Percentiles rank a stretch among this genome's conserved stretches.
phyloP scores from a whole-genome alignment of 2,113 vertebrate species.

The Eurypyga helias region DNA sequence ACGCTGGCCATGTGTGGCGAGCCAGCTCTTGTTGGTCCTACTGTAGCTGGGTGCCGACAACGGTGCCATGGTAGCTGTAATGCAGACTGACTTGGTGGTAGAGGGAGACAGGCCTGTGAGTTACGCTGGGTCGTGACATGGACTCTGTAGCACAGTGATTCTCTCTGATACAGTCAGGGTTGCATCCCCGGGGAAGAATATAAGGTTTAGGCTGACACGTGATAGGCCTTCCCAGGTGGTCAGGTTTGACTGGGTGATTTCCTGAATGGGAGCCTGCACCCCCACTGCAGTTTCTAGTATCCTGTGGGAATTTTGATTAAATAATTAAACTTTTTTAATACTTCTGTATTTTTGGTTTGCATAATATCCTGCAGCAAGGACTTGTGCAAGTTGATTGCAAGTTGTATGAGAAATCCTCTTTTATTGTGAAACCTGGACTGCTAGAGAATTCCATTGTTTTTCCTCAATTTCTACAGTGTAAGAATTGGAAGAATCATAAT shows the following conservation, averaged over 20 bases:
- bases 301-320: not conserved
- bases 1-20: accelerated
- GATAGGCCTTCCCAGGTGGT: not conserved
- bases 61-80: not conserved
- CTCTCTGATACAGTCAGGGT: too few species aligned
- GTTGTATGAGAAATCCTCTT: not conserved
- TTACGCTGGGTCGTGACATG: not conserved
- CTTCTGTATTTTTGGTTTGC: not conserved
- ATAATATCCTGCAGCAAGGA: not conserved
- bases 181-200: not conserved
- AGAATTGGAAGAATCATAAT: not conserved
- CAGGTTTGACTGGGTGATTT: not conserved
- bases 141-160: not conserved
- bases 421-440: not conserved
- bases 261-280: not conserved
- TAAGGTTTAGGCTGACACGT: not conserved
- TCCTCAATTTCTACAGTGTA: not conserved
- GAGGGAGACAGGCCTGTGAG: not conserved
- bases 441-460: not conserved
- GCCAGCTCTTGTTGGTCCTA: not conserved
- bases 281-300: not conserved
- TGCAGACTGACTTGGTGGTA: not conserved
- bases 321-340: not conserved
- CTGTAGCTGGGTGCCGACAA: accelerated
- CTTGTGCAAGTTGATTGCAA: not conserved